A percentile compares a stretch with the other conserved stretches of the same genome.
phyloP scores from a whole-genome alignment of 2,888 invertebrate genomes.

The Torymus texanus region DNA sequence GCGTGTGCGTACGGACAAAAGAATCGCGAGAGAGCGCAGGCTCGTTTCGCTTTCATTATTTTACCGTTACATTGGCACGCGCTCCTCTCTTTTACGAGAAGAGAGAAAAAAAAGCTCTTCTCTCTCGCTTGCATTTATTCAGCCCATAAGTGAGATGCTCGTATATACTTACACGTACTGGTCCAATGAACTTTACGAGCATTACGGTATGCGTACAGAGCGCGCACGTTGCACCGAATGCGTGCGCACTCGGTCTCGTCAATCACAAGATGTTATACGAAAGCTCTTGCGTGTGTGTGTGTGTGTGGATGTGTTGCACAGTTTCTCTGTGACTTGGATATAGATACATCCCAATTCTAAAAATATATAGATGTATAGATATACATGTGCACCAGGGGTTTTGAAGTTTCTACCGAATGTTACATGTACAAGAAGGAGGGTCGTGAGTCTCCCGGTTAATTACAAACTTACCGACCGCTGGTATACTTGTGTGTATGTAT shows the following conservation, averaged over 20 bases:
- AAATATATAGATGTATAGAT: conserved; percentile 35
- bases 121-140: conserved; percentile 38
- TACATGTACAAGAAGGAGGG: too few relatives aligned
- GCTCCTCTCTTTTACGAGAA: conserved; percentile 13
- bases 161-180: conserved; percentile 58
- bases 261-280: conserved; percentile 47
- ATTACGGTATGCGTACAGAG: conserved; percentile 52
- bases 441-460: too few relatives aligned
- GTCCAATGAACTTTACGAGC: conserved; percentile 66
- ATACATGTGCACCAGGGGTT: not conserved
- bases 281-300: not conserved
- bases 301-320: too few relatives aligned
- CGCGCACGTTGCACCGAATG: conserved; percentile 58
- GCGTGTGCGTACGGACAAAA: too few relatives aligned
- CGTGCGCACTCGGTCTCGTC: conserved; percentile 41
- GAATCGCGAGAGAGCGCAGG: too few relatives aligned
- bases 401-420: not conserved
- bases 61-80: conserved; percentile 3
- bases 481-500: too few relatives aligned
- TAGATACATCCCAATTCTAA: conserved; percentile 19
- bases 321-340: not conserved
- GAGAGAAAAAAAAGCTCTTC: not conserved
- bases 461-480: too few relatives aligned
- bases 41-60: conserved; percentile 11
- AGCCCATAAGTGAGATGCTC: conserved; percentile 54